These are phyloP conservation scores for Lordiphosa fenestrarum DNA, from an alignment of 2,888 invertebrate genomes.

Conservation along the genomic window DNA sequence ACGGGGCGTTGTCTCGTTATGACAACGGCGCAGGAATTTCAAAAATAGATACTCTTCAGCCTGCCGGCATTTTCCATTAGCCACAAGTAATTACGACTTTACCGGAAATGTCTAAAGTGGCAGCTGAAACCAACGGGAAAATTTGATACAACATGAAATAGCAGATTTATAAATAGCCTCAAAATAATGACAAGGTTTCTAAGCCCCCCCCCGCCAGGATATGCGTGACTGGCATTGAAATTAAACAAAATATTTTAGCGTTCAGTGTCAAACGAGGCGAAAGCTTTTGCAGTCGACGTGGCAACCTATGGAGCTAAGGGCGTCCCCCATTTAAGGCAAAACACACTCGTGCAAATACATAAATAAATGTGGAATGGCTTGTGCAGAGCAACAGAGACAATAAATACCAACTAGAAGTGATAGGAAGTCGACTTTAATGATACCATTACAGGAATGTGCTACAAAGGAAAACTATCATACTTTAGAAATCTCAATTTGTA, in stretches of 20 bases:
- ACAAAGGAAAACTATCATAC: not conserved
- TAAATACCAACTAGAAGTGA: conserved; percentile 5
- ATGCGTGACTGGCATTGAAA: conserved; percentile 73
- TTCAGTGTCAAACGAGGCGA: conserved; percentile 63
- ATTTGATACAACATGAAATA: conserved; percentile 40
- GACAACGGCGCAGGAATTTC: conserved; percentile 24
- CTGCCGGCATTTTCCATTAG: conserved; percentile 19
- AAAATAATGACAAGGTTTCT: conserved; percentile 32
- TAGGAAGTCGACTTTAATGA: conserved; percentile 1
- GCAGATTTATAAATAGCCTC: conserved; percentile 50
- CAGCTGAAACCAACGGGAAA: conserved; percentile 19
- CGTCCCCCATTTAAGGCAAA: conserved; percentile 15
- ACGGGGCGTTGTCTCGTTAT: conserved; percentile 29
- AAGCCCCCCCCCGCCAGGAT: conserved; percentile 61
- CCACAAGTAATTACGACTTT: conserved; percentile 23
- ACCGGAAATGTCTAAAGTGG: conserved; percentile 19
- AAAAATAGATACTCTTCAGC: conserved; percentile 10
- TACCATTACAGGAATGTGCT: not conserved
- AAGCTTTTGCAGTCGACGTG: conserved; percentile 35
- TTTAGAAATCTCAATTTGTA: too few relatives aligned
- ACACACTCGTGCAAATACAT: conserved; percentile 44
- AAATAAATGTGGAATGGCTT: conserved; percentile 68
- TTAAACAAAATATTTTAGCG: conserved; percentile 57
- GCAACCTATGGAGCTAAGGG: conserved; percentile 24
- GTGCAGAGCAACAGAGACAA: conserved; percentile 27